Percentiles rank a stretch among this genome's conserved stretches.
Evolutionary conservation across 2,797 vertebrate species (phyloP).

Genomic region (Chanos chanos): DNA sequence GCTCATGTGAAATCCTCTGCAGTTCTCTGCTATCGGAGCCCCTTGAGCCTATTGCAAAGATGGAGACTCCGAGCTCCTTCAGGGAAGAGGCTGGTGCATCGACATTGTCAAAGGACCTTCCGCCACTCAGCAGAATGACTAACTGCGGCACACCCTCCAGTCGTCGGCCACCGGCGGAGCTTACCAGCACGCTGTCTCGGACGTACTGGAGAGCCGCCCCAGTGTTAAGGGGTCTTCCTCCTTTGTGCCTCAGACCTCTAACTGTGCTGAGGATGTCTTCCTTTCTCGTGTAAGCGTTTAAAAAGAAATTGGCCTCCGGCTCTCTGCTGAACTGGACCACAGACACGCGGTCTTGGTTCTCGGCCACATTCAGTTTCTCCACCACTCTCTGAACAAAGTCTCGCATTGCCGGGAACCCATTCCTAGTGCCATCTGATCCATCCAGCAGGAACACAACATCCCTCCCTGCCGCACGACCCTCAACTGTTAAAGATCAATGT

Average conservation of each 20-base stretch:
- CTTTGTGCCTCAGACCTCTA: slow-evolving; percentile 59
- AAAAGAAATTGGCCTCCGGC: slow-evolving; percentile 65
- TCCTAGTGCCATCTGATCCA: slow-evolving; percentile 68
- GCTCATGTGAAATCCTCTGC: slow-evolving; percentile 21
- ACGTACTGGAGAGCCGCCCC: slow-evolving; percentile 22
- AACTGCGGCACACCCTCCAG: slow-evolving; percentile 33
- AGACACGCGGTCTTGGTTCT: slow-evolving; percentile 63
- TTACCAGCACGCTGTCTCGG: slow-evolving; percentile 12
- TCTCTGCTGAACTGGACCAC: slow-evolving; percentile 72
- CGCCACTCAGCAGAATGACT: slow-evolving; percentile 44
- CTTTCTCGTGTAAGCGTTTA: slow-evolving; percentile 65
- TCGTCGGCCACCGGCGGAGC: slow-evolving; percentile 4
- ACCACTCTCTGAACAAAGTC: slow-evolving; percentile 70
- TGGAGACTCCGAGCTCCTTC: slow-evolving; percentile 8
- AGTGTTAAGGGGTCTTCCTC: slow-evolving; percentile 56
- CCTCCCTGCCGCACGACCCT: too few relatives aligned
- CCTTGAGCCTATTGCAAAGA: slow-evolving; percentile 30
- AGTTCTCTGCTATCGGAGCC: slow-evolving; percentile 52
- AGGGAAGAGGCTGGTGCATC: not conserved
- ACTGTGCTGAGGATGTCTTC: slow-evolving; percentile 56
- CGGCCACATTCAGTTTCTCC: slow-evolving; percentile 67
- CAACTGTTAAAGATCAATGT: too few relatives aligned
- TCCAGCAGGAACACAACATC: slow-evolving; percentile 78
- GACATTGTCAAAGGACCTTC: slow-evolving; percentile 15
- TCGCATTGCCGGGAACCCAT: slow-evolving; percentile 66